Conservation (phyloP, 2,113 vertebrate species). For the Nasalis larvatus region DNA sequence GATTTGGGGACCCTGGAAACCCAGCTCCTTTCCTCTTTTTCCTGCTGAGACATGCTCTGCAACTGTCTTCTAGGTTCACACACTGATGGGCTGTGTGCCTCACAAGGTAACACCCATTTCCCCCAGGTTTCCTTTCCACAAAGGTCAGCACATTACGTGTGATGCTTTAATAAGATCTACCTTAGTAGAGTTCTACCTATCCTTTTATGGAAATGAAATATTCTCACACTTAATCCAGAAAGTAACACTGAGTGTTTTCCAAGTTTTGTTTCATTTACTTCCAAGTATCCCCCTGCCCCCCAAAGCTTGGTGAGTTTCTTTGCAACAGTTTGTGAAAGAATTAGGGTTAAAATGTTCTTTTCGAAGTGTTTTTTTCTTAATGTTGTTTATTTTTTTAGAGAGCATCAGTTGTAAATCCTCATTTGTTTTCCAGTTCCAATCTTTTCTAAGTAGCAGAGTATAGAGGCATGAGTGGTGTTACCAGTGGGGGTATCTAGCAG, state of each 20-base stretch:
- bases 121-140: background rate
- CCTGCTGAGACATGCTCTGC: background rate
- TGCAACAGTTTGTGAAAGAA: background rate
- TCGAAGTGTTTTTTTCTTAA: background rate
- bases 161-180: background rate
- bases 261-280: background rate
- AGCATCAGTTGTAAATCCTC: background rate
- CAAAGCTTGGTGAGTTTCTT: background rate
- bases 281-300: too few species aligned
- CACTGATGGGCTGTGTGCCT: rapidly evolving
- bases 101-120: rapidly evolving
- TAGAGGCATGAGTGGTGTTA: too few species aligned
- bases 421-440: background rate
- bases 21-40: background rate
- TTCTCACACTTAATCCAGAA: background rate
- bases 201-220: background rate
- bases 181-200: too few species aligned
- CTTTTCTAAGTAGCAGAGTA: rapidly evolving
- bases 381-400: background rate
- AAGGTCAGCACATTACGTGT: rapidly evolving
- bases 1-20: background rate
- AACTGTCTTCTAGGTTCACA: too few species aligned
- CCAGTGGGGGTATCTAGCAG: too few species aligned
- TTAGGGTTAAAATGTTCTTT: background rate
- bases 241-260: background rate